Evolutionary conservation across 2,797 vertebrate genomes (phyloP).

Genomic region (Macrochelys suwanniensis): DNA sequence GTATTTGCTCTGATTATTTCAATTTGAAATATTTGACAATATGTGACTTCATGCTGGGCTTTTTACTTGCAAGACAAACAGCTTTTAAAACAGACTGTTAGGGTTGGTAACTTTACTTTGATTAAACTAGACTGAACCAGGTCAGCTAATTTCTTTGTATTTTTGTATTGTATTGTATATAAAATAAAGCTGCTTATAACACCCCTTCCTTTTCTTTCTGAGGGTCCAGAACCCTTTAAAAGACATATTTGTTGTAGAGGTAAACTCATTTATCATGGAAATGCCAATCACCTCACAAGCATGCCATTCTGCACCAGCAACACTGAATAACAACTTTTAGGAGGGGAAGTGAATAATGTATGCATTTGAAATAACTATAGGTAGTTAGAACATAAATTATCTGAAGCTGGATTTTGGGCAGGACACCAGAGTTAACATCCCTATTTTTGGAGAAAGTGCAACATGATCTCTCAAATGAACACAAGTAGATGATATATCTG

Average conservation of each 20-base stretch:
- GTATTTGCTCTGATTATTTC: background rate
- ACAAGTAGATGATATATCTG: background rate
- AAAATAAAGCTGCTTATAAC: background rate
- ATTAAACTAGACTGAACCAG: background rate
- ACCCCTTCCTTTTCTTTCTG: background rate
- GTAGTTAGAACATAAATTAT: background rate
- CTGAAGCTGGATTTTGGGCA: background rate
- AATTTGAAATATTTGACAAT: background rate
- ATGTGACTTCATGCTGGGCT: background rate
- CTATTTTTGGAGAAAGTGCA: background rate
- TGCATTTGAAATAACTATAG: background rate
- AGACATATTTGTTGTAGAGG: accelerated
- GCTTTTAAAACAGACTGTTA: background rate
- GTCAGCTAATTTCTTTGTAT: background rate
- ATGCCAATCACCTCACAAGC: background rate
- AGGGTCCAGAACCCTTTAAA: background rate
- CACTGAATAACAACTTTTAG: background rate
- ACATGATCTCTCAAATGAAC: background rate
- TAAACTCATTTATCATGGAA: background rate
- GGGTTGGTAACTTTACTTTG: background rate
- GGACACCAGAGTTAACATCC: background rate
- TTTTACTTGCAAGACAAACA: background rate
- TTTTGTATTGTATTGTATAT: background rate
- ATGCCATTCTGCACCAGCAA: background rate
- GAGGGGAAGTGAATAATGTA: background rate